Evolutionary conservation across 2,113 vertebrate genomes (phyloP).

Genomic region (Cottus gobio): DNA sequence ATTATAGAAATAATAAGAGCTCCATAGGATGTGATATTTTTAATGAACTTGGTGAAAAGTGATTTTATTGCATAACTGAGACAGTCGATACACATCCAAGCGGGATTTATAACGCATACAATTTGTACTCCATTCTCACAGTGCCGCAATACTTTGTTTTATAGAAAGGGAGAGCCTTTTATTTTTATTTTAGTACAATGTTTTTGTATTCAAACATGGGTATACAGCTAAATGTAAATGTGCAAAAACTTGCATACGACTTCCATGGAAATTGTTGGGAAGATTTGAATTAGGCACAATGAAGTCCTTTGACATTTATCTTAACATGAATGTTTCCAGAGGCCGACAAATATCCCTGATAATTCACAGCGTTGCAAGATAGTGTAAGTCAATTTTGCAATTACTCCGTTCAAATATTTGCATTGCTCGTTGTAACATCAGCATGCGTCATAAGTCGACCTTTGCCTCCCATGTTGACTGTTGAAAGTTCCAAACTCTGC

Average conservation of each 20-base stretch:
- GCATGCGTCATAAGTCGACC: neutral
- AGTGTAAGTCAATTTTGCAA: constrained; percentile 11
- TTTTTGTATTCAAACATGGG: neutral
- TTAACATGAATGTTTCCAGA: neutral
- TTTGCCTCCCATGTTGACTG: constrained; percentile 10
- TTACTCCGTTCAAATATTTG: constrained; percentile 8
- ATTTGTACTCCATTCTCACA: neutral
- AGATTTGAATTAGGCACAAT: neutral
- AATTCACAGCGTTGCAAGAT: constrained; percentile 2
- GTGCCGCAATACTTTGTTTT: neutral
- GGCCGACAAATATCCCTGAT: neutral
- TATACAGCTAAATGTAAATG: neutral
- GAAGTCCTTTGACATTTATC: neutral
- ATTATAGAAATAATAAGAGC: constrained; percentile 55
- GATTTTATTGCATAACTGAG: constrained; percentile 36
- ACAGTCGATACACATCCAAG: constrained; percentile 14
- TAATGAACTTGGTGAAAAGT: constrained; percentile 55
- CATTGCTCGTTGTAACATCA: neutral
- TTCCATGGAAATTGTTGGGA: neutral
- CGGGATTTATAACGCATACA: neutral
- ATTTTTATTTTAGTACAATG: neutral
- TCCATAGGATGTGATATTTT: constrained; percentile 52
- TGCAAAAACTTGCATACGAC: no score
- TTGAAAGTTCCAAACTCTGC: constrained; percentile 7
- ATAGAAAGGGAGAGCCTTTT: neutral